Evolutionary conservation across 2,797 vertebrate species (phyloP).

Genomic region (Anas acuta): DNA sequence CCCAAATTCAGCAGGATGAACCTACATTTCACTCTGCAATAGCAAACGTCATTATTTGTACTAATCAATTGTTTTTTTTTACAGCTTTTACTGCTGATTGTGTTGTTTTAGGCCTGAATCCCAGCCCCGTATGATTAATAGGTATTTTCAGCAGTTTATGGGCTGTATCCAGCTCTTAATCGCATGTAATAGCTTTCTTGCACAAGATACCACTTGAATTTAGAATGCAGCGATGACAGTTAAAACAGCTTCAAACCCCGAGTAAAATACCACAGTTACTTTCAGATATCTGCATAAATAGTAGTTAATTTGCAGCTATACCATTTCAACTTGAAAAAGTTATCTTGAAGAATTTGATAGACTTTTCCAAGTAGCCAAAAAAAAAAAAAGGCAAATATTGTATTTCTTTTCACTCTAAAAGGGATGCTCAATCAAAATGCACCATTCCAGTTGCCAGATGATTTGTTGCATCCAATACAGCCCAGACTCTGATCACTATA

Average conservation of each 20-base stretch:
- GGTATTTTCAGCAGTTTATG: background rate
- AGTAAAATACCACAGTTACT: constrained; percentile 37
- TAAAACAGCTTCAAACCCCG: background rate
- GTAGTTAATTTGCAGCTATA: background rate
- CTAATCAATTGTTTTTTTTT: background rate
- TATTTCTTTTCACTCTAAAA: background rate
- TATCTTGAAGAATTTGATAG: background rate
- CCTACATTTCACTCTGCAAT: background rate
- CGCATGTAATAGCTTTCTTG: constrained; percentile 30
- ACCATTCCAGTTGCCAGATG: background rate
- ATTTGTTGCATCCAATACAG: background rate
- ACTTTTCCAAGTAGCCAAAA: background rate
- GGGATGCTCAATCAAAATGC: background rate
- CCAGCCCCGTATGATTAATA: background rate
- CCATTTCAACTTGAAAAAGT: background rate
- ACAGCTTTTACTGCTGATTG: background rate
- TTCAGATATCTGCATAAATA: constrained; percentile 44
- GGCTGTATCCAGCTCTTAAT: background rate
- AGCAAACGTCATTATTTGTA: background rate
- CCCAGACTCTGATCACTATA: accelerated
- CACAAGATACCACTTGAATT: constrained; percentile 26
- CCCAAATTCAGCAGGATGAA: background rate
- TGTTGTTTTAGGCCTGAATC: background rate
- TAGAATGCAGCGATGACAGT: constrained; percentile 49
- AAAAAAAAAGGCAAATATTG: background rate